A percentile compares a stretch with the other conserved stretches of the same genome.
Conservation (phyloP, 2,888 invertebrate species). For the Stenodema calcarata region DNA sequence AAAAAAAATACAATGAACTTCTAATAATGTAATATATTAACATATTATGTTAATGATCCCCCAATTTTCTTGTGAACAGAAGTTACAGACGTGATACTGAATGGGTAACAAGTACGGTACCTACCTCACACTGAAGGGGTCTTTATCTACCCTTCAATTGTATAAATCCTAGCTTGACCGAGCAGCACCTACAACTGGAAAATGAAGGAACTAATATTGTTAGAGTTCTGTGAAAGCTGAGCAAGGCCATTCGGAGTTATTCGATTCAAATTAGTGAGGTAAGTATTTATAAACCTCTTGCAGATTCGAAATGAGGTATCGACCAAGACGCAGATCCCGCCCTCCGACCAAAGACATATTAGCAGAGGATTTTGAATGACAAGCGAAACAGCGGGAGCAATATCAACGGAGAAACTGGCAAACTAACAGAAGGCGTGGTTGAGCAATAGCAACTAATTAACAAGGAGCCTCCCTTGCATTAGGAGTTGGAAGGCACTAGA, state of each 20-base stretch:
- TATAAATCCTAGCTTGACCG: too few species aligned
- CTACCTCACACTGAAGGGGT: too few species aligned
- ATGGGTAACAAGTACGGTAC: too few species aligned
- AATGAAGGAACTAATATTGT: too few species aligned
- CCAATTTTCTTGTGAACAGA: too few species aligned
- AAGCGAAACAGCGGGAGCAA: conserved; percentile 20
- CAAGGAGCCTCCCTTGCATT: conserved; percentile 3
- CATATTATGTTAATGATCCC: too few species aligned
- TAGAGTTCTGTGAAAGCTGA: background rate
- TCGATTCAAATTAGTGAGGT: background rate
- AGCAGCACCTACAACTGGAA: too few species aligned
- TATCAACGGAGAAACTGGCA: background rate
- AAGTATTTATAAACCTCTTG: background rate
- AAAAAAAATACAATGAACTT: too few species aligned
- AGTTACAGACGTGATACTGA: too few species aligned
- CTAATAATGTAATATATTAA: too few species aligned
- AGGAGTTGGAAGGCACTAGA: background rate
- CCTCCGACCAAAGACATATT: background rate
- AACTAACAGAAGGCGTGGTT: conserved; percentile 31
- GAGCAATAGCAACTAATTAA: conserved; percentile 29
- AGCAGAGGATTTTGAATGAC: conserved; percentile 13
- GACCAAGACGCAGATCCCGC: background rate
- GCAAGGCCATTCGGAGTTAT: background rate
- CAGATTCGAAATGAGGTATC: background rate
- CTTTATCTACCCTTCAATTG: too few species aligned